Percentiles rank a stretch among this genome's conserved stretches.
These are phyloP conservation scores for Druceiella hillmani DNA, from an alignment of 2,888 invertebrate species.

Conservation along the genomic window DNA sequence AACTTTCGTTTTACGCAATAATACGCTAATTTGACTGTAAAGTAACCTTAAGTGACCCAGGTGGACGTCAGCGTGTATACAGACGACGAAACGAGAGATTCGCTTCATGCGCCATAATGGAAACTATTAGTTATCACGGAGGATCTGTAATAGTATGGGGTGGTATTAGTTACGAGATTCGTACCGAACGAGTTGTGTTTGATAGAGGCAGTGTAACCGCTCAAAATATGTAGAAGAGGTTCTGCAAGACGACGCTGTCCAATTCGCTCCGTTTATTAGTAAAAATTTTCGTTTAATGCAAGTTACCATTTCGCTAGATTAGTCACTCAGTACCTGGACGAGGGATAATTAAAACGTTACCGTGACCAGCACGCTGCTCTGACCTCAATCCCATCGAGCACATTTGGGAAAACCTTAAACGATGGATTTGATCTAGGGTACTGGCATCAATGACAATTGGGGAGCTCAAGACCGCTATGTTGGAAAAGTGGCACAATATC, in stretches of 20 bases:
- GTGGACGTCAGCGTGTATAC: not conserved
- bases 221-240: conserved; percentile 22
- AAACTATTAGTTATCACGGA: conserved; percentile 7
- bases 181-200: not conserved
- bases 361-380: conserved; percentile 23
- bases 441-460: conserved; percentile 19
- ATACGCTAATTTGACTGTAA: no score
- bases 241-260: conserved; percentile 23
- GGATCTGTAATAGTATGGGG: conserved; percentile 7
- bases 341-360: conserved; percentile 19
- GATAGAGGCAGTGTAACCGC: conserved; percentile 16
- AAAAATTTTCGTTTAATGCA: no score
- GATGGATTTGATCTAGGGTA: conserved; percentile 21
- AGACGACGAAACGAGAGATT: no score
- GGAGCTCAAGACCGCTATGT: conserved; percentile 16
- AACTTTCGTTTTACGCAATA: conserved; percentile 5
- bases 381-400: conserved; percentile 24
- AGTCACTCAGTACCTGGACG: conserved; percentile 21
- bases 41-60: not conserved
- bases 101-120: no score
- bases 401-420: conserved; percentile 22
- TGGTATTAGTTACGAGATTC: conserved; percentile 4
- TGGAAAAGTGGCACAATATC: conserved; percentile 6
- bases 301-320: conserved; percentile 18
- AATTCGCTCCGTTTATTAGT: conserved; percentile 20